A percentile compares a stretch with the other conserved stretches of the same genome.
Evolutionary conservation across 2,888 invertebrate species (phyloP).

Genomic region (Halictus quadricinctus): DNA sequence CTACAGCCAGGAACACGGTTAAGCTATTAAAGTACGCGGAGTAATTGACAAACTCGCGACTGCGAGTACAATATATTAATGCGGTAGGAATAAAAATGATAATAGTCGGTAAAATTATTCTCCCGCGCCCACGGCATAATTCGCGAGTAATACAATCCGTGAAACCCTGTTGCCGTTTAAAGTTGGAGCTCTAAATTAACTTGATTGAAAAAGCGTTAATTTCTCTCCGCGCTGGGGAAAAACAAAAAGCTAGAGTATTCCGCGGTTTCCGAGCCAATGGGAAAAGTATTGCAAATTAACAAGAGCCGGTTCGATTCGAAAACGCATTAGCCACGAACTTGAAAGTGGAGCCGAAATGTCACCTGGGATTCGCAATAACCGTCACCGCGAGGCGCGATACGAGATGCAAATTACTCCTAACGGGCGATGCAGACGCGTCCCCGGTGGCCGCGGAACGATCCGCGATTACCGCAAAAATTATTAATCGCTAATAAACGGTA

Average conservation of each 20-base stretch:
- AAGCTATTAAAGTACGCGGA: background rate
- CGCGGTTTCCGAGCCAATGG: background rate
- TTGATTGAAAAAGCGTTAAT: slow-evolving; percentile 1
- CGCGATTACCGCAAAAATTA: slow-evolving; percentile 41
- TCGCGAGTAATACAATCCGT: background rate
- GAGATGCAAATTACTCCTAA: slow-evolving; percentile 58
- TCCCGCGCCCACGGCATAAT: background rate
- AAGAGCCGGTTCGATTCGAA: slow-evolving; percentile 22
- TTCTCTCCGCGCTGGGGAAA: background rate
- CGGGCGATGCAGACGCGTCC: slow-evolving; percentile 31
- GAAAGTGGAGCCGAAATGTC: slow-evolving; percentile 40
- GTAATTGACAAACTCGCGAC: background rate
- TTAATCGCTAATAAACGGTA: slow-evolving; percentile 40
- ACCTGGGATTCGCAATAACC: slow-evolving; percentile 55
- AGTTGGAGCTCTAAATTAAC: background rate
- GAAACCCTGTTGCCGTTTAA: background rate
- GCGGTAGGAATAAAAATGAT: background rate
- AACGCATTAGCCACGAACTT: slow-evolving; percentile 33
- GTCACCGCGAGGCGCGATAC: slow-evolving; percentile 40
- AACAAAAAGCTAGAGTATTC: background rate
- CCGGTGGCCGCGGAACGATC: slow-evolving; percentile 30
- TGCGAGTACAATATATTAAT: background rate
- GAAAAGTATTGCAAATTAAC: background rate
- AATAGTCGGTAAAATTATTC: background rate
- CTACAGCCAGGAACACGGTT: background rate